Conservation (phyloP, 2,113 vertebrate species). For the Oryzias melastigma region DNA sequence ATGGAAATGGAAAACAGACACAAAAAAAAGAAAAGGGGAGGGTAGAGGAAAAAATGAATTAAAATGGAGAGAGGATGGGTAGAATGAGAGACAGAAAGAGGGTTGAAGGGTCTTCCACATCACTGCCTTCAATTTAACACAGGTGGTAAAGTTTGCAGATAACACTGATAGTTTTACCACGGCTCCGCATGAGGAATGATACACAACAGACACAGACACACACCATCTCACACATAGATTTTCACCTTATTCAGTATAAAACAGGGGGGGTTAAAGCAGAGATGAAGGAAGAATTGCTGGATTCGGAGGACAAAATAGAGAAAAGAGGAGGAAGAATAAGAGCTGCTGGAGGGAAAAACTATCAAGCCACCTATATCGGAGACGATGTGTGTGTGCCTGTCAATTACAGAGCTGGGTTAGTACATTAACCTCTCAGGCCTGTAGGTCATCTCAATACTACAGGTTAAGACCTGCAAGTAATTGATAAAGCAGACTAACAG, state of each 20-base stretch:
- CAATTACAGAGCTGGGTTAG: constrained; percentile 51
- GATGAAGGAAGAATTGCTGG: constrained; percentile 43
- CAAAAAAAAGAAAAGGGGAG: constrained; percentile 36
- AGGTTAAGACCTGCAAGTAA: constrained; percentile 57
- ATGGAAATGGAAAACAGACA: constrained; percentile 41
- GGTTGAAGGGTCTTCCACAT: constrained; percentile 75
- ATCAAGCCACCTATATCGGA: constrained; percentile 47
- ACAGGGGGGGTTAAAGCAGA: constrained; percentile 32
- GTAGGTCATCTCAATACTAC: constrained; percentile 25
- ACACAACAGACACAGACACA: constrained; percentile 55
- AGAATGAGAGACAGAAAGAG: constrained; percentile 55
- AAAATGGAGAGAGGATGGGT: constrained; percentile 29
- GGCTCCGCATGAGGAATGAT: constrained; percentile 62
- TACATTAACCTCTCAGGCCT: constrained; percentile 65
- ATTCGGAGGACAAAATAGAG: constrained; percentile 50
- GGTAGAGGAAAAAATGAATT: constrained; percentile 35
- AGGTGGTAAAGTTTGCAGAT: constrained; percentile 79
- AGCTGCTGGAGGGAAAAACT: constrained; percentile 32
- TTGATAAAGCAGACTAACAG: constrained; percentile 52
- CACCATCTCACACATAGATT: constrained; percentile 27
- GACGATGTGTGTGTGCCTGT: constrained; percentile 23
- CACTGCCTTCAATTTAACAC: constrained; percentile 80
- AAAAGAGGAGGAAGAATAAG: constrained; percentile 33
- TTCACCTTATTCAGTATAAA: constrained; percentile 20
- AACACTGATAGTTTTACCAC: constrained; percentile 70